Evolutionary conservation across 2,113 vertebrate genomes (phyloP), one percentile per base, ranked within the genome.

Genomic region (Lophius piscatorius): DNA sequence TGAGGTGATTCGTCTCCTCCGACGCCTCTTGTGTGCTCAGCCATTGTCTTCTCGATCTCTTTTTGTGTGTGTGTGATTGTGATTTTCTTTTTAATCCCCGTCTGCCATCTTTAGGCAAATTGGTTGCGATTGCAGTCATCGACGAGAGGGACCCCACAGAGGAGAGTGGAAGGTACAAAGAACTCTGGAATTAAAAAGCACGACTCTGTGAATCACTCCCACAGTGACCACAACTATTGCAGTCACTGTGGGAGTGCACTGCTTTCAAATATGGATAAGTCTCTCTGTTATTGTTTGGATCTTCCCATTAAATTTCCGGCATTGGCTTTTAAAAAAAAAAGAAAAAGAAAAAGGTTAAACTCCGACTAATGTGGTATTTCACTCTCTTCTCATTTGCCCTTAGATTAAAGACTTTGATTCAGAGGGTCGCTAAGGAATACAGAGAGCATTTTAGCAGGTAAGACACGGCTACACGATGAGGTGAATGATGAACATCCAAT

Each of bases 391-490:
- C 57, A 80, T 74, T 72, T 58, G 36, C 44, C 57, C 82, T 45
- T 70, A 98, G 97, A 85, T 91, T 99, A 74, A 98, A 98, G 84
- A 90, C 88, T 66, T 73, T 97, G 83, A 94, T 98, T 90, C 95
- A 97, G 81, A 92, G 88, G 81, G 94, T 97, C 75, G 92, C 97
- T 13, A 93, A 90, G 82, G 93, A 98, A 85, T 94, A 98, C 87
- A 92, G 92, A 74, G 91, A 95, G 34, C 92, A 94, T 47, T 98
- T 97, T 89, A 94, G 94, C 86, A 94, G 95, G 97, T 99, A 78
- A 67, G 87, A 44, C 63, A 76, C 46, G 42, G 23, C 56, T 21
- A 14, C 13, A 9, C 22, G 45, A 41, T 36, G 76, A 77, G 69
- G 82, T 65, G 66, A 76, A 49, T 76, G 46, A 71, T 58, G 42